Percentiles rank a stretch among this genome's conserved stretches.
These are phyloP conservation scores for Idaea aversata DNA, from an alignment of 2,888 invertebrate genomes.

Conservation along the genomic window DNA sequence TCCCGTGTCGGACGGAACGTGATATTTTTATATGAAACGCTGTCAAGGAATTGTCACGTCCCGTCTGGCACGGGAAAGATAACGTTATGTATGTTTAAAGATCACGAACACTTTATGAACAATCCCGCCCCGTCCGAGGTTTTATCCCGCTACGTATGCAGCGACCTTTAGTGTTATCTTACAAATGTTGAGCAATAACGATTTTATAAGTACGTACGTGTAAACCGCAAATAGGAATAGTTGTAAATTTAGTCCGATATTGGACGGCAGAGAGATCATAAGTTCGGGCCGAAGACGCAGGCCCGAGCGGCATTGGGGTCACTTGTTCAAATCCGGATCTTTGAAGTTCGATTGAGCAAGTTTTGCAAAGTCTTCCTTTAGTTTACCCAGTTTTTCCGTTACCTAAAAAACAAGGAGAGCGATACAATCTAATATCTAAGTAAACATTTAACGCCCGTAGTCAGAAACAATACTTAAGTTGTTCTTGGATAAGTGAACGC, in stretches of 20 bases:
- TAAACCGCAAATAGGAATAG: neutral
- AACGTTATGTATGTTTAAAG: no score
- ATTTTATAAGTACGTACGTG: neutral
- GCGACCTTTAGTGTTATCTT: neutral
- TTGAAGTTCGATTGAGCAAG: conserved; percentile 56
- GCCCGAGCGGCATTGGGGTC: conserved; percentile 15
- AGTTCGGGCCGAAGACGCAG: conserved; percentile 14
- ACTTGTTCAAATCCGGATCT: conserved; percentile 36
- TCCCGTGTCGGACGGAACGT: no score
- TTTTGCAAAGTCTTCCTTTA: conserved; percentile 62
- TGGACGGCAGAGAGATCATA: conserved; percentile 16
- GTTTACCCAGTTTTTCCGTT: conserved; percentile 58
- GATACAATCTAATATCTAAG: neutral
- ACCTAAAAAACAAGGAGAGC: conserved; percentile 46
- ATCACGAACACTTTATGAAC: no score
- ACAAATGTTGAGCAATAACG: neutral
- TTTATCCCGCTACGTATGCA: no score
- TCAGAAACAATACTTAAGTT: no score
- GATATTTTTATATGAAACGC: no score
- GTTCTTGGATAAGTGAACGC: no score
- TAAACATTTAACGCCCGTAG: neutral
- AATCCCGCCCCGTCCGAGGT: no score
- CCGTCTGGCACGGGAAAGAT: no score
- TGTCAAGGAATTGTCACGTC: no score
- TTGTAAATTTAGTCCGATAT: conserved; percentile 15